These are phyloP conservation scores for Clitarchus hookeri DNA, from an alignment of 2,888 invertebrate species.

Conservation along the genomic window DNA sequence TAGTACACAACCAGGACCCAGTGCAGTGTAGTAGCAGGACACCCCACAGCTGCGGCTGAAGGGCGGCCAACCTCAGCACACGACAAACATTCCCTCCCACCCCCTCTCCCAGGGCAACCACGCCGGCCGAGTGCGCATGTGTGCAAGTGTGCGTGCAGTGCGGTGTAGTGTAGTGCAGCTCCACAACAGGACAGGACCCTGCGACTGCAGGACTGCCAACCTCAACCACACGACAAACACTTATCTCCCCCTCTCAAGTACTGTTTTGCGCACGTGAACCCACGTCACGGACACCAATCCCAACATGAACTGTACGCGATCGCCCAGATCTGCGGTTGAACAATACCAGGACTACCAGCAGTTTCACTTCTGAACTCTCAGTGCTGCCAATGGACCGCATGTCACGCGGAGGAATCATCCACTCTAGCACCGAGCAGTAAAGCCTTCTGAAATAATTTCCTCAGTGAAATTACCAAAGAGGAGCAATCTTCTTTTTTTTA, in stretches of 20 bases:
- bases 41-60: background rate
- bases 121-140: background rate
- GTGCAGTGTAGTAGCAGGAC: background rate
- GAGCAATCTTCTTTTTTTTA: background rate
- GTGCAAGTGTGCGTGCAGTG: background rate
- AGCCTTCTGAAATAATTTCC: constrained; percentile 7
- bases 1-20: background rate
- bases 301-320: background rate
- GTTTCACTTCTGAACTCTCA: background rate
- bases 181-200: background rate
- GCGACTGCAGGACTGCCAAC: too few relatives aligned
- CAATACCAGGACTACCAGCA: background rate
- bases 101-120: background rate
- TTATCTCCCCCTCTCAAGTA: too few relatives aligned
- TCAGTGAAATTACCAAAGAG: background rate
- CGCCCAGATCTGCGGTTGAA: background rate
- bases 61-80: background rate
- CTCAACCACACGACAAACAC: too few relatives aligned
- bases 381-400: background rate
- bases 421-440: background rate
- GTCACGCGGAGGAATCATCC: background rate
- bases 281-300: too few relatives aligned
- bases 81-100: background rate
- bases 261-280: too few relatives aligned
- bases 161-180: constrained; percentile 7